Conservation (phyloP, 2,113 vertebrate genomes). For the Coryphaenoides rupestris region DNA sequence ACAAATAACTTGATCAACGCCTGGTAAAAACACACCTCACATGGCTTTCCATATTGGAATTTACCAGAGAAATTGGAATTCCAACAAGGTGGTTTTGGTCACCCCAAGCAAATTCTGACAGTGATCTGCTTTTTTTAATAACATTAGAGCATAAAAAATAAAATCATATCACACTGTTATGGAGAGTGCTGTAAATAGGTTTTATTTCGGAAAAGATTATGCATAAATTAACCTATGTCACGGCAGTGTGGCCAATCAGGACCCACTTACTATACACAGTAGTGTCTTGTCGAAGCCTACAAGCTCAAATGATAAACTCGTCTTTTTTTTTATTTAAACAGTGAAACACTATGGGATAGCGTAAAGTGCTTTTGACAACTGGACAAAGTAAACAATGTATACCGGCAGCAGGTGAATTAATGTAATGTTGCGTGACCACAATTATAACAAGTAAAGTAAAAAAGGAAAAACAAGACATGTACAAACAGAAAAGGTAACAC, state of each 20-base stretch:
- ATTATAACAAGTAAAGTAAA: not conserved
- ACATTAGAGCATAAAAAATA: constrained; percentile 12
- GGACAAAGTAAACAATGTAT: constrained; percentile 10
- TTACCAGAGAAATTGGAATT: not conserved
- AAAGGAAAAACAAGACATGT: not conserved
- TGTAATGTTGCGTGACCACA: not conserved
- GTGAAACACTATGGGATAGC: constrained; percentile 46
- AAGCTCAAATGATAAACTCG: constrained; percentile 24
- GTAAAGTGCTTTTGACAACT: constrained; percentile 62
- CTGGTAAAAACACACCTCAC: not conserved
- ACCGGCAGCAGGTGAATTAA: constrained; percentile 40
- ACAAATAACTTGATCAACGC: not conserved
- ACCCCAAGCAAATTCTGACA: not conserved
- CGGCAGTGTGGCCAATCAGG: constrained; percentile 9
- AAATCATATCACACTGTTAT: not conserved
- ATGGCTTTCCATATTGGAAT: not conserved
- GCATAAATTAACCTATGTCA: constrained; percentile 37
- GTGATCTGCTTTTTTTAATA: not conserved
- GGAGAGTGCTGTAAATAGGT: constrained; percentile 38
- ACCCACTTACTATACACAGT: constrained; percentile 33
- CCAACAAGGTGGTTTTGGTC: not conserved
- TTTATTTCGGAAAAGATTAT: constrained; percentile 63
- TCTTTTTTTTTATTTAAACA: constrained; percentile 41
- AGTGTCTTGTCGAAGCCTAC: constrained; percentile 19
- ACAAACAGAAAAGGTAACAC: not conserved